phyloP scores from a whole-genome alignment of 1,140 invertebrate species.

The Trichonephila clavata region DNA sequence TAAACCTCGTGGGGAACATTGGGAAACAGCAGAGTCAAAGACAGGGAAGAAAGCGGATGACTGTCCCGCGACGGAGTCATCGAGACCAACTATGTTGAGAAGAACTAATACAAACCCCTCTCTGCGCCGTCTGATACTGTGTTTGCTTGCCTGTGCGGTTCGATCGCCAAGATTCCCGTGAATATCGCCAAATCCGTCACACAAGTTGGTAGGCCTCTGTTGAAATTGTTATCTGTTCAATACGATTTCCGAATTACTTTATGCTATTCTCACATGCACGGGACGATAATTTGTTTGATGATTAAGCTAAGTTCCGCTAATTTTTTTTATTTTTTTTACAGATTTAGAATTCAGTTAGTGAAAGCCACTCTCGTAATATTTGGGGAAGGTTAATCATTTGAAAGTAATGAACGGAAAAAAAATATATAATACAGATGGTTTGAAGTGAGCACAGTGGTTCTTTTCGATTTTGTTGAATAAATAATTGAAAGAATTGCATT shows the following conservation, averaged over 20 bases:
- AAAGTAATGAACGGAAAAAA: not conserved
- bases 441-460: not conserved
- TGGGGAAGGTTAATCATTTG: not conserved
- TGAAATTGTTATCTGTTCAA: not conserved
- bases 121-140: conserved; percentile 25
- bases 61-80: conserved; percentile 26
- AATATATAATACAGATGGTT: not conserved
- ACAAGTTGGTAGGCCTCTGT: conserved; percentile 24
- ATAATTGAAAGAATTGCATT: no score
- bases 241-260: not conserved
- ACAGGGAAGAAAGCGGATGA: not conserved
- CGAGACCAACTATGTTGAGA: conserved; percentile 44
- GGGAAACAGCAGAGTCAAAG: not conserved
- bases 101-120: not conserved
- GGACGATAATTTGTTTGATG: conserved; percentile 43
- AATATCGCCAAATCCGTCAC: conserved; percentile 17
- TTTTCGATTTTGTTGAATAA: not conserved
- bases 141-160: conserved; percentile 1
- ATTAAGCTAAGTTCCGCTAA: conserved; percentile 1
- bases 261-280: not conserved
- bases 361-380: not conserved
- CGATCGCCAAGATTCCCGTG: conserved; percentile 39
- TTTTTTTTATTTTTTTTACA: conserved; percentile 32
- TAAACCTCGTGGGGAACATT: conserved; percentile 43
- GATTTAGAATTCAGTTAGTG: conserved; percentile 10